Percentiles rank a stretch among this genome's conserved stretches.
These are phyloP conservation scores for Oscheius myriophilus DNA, from an alignment of 2,888 invertebrate genomes.

Conservation along the genomic window DNA sequence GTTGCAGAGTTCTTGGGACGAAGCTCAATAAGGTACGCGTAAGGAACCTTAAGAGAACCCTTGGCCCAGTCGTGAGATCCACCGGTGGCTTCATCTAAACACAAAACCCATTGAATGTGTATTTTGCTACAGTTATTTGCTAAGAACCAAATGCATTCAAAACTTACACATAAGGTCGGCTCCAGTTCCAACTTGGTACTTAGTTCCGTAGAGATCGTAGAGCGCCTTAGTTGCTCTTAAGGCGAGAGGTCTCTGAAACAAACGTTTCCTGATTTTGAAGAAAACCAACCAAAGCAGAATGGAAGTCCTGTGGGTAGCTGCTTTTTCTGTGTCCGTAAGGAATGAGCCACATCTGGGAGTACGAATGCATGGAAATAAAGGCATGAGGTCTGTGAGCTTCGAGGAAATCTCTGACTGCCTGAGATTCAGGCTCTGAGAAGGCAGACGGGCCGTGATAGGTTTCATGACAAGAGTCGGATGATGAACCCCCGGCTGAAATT, in stretches of 20 bases:
- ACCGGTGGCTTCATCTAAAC: constrained; percentile 67
- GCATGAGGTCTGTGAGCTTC: constrained; percentile 62
- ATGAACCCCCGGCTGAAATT: constrained; percentile 55
- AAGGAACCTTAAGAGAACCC: constrained; percentile 63
- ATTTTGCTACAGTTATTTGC: not conserved
- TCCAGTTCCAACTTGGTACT: constrained; percentile 70
- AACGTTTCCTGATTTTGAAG: not conserved
- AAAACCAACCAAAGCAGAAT: constrained; percentile 54
- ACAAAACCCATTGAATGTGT: not conserved
- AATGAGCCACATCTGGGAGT: constrained; percentile 69
- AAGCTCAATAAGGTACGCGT: constrained; percentile 65
- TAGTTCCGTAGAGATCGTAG: constrained; percentile 66
- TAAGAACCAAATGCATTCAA: not conserved
- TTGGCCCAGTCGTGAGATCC: constrained; percentile 69
- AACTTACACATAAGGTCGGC: constrained; percentile 69
- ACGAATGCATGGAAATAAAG: constrained; percentile 68
- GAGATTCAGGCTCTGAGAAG: constrained; percentile 69
- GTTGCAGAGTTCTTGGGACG: constrained; percentile 59
- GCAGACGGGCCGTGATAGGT: constrained; percentile 67
- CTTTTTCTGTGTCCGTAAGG: constrained; percentile 67
- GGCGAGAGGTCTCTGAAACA: constrained; percentile 58
- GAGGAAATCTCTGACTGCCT: constrained; percentile 67
- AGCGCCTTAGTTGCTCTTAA: constrained; percentile 66
- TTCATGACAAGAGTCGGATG: constrained; percentile 66
- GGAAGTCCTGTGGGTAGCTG: constrained; percentile 66